Evolutionary conservation across 2,113 vertebrate genomes (phyloP).

Genomic region (Ramphastos sulfuratus): DNA sequence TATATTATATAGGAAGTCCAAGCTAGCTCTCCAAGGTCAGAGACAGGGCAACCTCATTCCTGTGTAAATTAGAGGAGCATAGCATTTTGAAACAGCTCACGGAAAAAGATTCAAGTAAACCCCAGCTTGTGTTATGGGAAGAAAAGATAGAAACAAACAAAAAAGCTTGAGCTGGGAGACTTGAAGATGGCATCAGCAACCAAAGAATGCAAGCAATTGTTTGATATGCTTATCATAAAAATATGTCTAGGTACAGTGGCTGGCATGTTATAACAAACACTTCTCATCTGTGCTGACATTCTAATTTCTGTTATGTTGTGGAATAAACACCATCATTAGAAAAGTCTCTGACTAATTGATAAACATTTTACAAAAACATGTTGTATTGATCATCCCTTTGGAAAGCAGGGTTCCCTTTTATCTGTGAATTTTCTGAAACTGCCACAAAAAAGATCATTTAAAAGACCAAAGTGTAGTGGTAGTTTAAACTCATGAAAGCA

Average conservation of each 20-base stretch:
- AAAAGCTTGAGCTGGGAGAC: neutral
- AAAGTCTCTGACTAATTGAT: neutral
- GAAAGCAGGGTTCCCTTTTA: neutral
- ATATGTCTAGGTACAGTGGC: neutral
- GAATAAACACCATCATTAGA: neutral
- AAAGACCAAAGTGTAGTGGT: neutral
- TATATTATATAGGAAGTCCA: constrained; percentile 31
- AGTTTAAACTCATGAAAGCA: neutral
- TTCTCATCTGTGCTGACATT: neutral
- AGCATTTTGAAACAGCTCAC: neutral
- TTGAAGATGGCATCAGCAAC: neutral
- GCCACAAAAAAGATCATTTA: neutral
- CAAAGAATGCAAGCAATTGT: neutral
- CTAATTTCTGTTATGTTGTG: neutral
- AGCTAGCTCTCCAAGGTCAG: constrained; percentile 28
- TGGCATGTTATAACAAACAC: neutral
- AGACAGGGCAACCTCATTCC: constrained; percentile 47
- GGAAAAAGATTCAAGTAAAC: neutral
- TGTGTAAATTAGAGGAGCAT: constrained; percentile 1
- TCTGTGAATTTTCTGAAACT: neutral
- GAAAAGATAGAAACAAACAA: neutral
- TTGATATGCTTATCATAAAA: neutral
- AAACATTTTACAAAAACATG: neutral
- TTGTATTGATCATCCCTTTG: neutral
- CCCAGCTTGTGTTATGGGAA: neutral